Base-by-base conservation (phyloP, 1,140 invertebrate species). In the Bombus ignitus region DNA sequence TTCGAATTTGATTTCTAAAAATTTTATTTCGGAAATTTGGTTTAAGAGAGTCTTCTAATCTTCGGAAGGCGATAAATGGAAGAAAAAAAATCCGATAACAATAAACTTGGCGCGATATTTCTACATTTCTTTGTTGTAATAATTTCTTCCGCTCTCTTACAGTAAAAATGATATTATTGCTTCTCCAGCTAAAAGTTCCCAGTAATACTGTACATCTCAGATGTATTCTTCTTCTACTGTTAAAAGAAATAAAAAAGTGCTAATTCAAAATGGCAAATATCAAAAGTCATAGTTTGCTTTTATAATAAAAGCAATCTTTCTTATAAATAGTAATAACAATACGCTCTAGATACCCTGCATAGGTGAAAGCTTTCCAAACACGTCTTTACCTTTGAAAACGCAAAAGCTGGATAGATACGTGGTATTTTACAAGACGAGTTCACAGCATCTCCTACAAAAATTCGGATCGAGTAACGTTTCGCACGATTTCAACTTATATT, bases 381-480 rank as follows among this genome's bases (percentile, higher is more conserved):
- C 15, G 6, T n/a, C 39, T 42, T 1, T 4, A n/a, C n/a, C 6
- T 78, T 78, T 25, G 18, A 35, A 32, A 66, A 79, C 25, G 62
- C 39, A 18, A 66, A 18, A n/a, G n/a, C 4, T 44, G 37, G 62
- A 73, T 81, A 57, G 80, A 57, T 53, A 73, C 32, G 53, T 44
- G 80, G 25, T 53, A 10, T 53, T 47, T 70, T 70, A 66, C 32
- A 53, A 68, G 44, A 9, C 44, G 39, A 35, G 77, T 35, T 53
- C 39, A 9, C 65, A 70, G 15, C 37, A 70, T 22, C 32, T 81
- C 2, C 5, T 18, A 73, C 53, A 8, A 32, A 39, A 73, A 73
- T 73, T 81, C 70, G 62, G 47, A 73, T 73, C 70, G 70, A 73
- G 42, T 62, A 81, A 62, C 80, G 22, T 73, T 81, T 70, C 53